Evolutionary conservation across 2,888 invertebrate genomes (phyloP).

Genomic region (Dryococelus australis): DNA sequence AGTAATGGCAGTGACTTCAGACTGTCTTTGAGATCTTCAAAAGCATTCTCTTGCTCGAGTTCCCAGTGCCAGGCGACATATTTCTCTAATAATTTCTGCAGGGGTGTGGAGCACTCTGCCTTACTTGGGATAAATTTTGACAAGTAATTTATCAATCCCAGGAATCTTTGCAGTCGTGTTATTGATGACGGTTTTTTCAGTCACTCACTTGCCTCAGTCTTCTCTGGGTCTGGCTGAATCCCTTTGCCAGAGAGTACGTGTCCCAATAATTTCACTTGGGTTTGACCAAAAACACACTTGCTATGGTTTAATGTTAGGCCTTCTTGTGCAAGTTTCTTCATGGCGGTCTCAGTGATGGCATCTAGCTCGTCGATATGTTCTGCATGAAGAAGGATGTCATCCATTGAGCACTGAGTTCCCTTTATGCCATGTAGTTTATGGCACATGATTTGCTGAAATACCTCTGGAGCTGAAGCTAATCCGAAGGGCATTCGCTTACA

Average conservation of each 20-base stretch:
- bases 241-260: not conserved
- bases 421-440: not conserved
- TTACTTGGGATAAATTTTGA: conserved; percentile 38
- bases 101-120: conserved; percentile 45
- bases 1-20: too few species aligned
- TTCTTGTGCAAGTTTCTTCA: too few species aligned
- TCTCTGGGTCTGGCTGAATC: not conserved
- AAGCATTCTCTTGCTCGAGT: too few species aligned
- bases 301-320: too few species aligned
- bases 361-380: too few species aligned
- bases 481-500: too few species aligned
- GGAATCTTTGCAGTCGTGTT: not conserved
- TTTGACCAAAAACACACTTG: too few species aligned
- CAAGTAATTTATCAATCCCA: conserved; percentile 20
- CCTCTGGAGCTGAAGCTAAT: too few species aligned
- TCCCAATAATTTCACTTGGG: too few species aligned
- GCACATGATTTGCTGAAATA: too few species aligned
- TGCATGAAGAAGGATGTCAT: not conserved
- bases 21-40: too few species aligned
- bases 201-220: not conserved
- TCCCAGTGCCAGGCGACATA: conserved; percentile 28
- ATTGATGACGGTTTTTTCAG: not conserved
- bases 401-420: not conserved
- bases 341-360: too few species aligned
- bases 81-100: conserved; percentile 45